A percentile compares a stretch with the other conserved stretches of the same genome.
phyloP scores from a whole-genome alignment of 2,888 invertebrate species.

The Eurois occulta region DNA sequence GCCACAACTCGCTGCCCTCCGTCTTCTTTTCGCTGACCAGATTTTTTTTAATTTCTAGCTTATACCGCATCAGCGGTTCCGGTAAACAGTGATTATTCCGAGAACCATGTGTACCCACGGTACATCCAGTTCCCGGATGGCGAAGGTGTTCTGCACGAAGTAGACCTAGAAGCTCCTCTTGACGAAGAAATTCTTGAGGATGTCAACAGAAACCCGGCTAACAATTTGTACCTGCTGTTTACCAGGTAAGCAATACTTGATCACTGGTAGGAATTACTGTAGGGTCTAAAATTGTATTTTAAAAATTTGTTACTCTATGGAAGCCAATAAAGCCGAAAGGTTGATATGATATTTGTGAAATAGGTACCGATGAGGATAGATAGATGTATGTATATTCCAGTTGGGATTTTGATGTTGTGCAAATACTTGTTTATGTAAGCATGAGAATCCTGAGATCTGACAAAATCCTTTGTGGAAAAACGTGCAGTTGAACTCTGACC shows the following conservation, averaged over 20 bases:
- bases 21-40: not conserved
- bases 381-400: not conserved
- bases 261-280: not conserved
- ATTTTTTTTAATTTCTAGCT: slow-evolving; percentile 53
- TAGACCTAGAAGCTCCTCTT: slow-evolving; percentile 74
- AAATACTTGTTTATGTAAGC: not conserved
- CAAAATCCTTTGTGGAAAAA: not conserved
- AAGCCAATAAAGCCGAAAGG: not conserved
- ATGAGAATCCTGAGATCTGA: not conserved
- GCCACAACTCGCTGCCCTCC: too few relatives aligned
- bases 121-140: slow-evolving; percentile 75
- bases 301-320: not conserved
- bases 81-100: slow-evolving; percentile 55
- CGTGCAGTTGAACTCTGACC: not conserved
- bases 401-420: not conserved
- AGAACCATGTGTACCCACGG: slow-evolving; percentile 68
- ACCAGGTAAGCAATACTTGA: slow-evolving; percentile 70
- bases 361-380: not conserved
- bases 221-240: slow-evolving; percentile 72
- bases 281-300: not conserved
- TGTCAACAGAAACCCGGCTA: slow-evolving; percentile 72
- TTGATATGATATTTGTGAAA: not conserved
- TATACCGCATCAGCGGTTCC: slow-evolving; percentile 73
- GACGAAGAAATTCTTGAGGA: slow-evolving; percentile 71
- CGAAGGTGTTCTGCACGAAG: slow-evolving; percentile 71